Evolutionary conservation across 2,888 invertebrate genomes (phyloP), one percentile per base, ranked within the genome.

Genomic region (Drosophila tanythrix): DNA sequence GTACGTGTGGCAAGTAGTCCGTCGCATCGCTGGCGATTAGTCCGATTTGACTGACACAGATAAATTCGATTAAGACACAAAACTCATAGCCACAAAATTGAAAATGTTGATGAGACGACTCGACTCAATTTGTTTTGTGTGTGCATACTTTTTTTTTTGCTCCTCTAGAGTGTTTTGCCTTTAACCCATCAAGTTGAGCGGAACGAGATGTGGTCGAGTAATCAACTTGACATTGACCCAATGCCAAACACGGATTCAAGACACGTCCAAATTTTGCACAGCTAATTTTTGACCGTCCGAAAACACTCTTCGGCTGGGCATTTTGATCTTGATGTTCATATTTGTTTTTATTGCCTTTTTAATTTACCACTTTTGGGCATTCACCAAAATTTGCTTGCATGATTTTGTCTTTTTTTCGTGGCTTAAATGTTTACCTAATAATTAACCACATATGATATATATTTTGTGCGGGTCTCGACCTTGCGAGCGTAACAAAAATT

Each of bases 181-280:
- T 82, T 72, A 68, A 67, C 71, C 77, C 66, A 64, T 58, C 64
- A 64, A 73, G 74, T 51, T n/a, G 57, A 3, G 46, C 50, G 25
- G 57, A 38, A 55, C 38, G 21, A 7, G 31, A 57, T 77, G 77
- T 79, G 71, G 76, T 61, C 62, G 65, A 48, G 58, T 55, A 48
- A 43, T 58, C 83, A 72, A 87, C 87, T 85, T 85, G 85, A 85
- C 85, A 85, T 87, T 85, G 85, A 85, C 85, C 85, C 84, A 85
- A 87, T 84, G 85, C 87, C 83, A 86, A 69, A 72, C 36, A 60
- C 53, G 53, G 73, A 83, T 64, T 70, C 81, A 67, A 71, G 27
- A 74, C 81, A 85, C 81, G 70, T 82, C 38, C 68, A 70, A 58
- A 48, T 43, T 64, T 78, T 63, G 75, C 46, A 59, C 40, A 36